Evolutionary conservation across 2,888 invertebrate genomes (phyloP), one percentile per base, ranked within the genome.

Genomic region (Acleris laterana): DNA sequence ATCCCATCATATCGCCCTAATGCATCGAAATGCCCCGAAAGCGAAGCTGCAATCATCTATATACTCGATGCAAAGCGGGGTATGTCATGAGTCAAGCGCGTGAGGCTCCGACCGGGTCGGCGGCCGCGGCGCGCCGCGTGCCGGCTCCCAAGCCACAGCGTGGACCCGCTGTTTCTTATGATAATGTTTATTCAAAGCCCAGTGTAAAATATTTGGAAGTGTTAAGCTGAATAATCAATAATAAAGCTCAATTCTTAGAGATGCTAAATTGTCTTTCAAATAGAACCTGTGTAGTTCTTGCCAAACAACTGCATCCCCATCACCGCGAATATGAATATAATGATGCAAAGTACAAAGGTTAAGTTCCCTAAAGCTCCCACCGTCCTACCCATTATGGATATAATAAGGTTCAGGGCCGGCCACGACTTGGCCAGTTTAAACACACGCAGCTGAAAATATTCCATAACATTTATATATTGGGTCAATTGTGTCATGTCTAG

Each of bases 261-360:
- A 90, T 92, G 89, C 90, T 90, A 87, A 87, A 88, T 88, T 87
- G 87, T 88, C 84, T 87, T 83, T 90, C 81, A 89, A 87, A 89
- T 83, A 87, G 89, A 91, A 95, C 95, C 96, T 91, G 94, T 95
- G 90, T 98, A 98, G 90, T 97, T 96, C 89, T 96, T 96, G 79
- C 97, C 97, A 94, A 98, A 98, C 80, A 98, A 94, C 92, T 98
- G 98, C 97, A 98, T 98, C 78, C 98, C 98, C 98, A 98, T 98
- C 82, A 98, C 98, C 90, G 98, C 98, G 90, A 98, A 98, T 93
- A 98, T 98, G 94, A 98, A 98, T 94, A 98, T 97, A 93, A 98
- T 98, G 93, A 98, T 98, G 90, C 97, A 97, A 90, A 98, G 94
- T 84, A 98, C 98, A 94, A 98, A 97, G 81, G 98, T 98, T 93